Conservation (phyloP, 2,113 vertebrate genomes). For the Cyprinus carpio region DNA sequence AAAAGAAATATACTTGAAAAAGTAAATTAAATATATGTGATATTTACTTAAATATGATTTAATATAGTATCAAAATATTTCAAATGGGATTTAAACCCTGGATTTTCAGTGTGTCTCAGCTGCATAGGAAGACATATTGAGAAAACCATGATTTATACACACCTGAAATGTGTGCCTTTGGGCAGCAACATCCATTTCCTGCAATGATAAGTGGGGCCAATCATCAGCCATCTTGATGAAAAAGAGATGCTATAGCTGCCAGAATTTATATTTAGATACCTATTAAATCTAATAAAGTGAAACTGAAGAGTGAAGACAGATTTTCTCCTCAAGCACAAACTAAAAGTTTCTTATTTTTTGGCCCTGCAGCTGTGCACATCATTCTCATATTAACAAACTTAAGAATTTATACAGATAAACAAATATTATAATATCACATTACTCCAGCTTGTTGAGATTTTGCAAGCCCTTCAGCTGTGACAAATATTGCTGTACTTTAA, state of each 20-base stretch:
- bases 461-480: not conserved
- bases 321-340: not conserved
- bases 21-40: too few relatives aligned
- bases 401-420: not conserved
- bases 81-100: too few relatives aligned
- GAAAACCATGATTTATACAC: not conserved
- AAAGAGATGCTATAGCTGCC: slow-evolving; percentile 35
- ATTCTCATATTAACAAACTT: not conserved
- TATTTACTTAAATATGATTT: too few relatives aligned
- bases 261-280: slow-evolving; percentile 10
- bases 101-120: too few relatives aligned
- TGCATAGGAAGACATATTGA: not conserved
- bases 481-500: not conserved
- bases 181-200: not conserved
- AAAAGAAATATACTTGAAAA: not conserved
- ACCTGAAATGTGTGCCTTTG: slow-evolving; percentile 2
- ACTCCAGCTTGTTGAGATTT: not conserved
- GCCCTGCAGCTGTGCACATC: slow-evolving; percentile 18
- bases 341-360: not conserved
- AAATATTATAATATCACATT: not conserved
- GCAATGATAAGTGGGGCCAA: slow-evolving; percentile 10
- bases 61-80: too few relatives aligned
- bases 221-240: slow-evolving; percentile 20
- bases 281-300: slow-evolving; percentile 13
- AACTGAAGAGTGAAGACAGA: slow-evolving; percentile 1